Base-by-base conservation (phyloP, 2,888 invertebrate genomes). In the Thelaira solivaga region DNA sequence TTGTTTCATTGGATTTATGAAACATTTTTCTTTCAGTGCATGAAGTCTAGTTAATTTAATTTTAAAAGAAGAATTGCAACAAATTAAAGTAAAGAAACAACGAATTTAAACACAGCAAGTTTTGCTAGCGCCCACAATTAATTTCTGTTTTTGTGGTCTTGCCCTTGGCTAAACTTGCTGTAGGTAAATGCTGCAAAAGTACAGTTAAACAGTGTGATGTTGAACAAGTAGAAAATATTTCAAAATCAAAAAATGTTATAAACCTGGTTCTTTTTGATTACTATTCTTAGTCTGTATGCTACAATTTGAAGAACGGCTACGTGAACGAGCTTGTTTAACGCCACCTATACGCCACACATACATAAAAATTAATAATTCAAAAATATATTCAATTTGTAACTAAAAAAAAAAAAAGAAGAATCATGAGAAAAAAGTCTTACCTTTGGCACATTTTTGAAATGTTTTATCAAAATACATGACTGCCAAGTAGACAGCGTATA, bases 401-500 rank as follows among this genome's bases (percentile, higher is more conserved):
- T 0, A 8, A 16, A 1, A 26, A 8, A 43, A 0, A 1, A n/a
- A 83, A n/a, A n/a, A n/a, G n/a, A n/a, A n/a, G n/a, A n/a, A n/a
- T n/a, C n/a, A n/a, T n/a, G n/a, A n/a, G n/a, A n/a, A n/a, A n/a
- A n/a, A n/a, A n/a, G n/a, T n/a, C 85, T 82, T 89, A 92, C 93
- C 92, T 91, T 93, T 93, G 55, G 94, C 93, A 87, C 94, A 95
- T 85, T 92, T 93, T 86, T 96, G 95, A 86, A 95, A 95, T 24
- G 94, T 92, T 87, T 95, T 95, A 86, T 96, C 95, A 82, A 92
- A 93, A 89, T 93, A 93, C 93, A 93, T 93, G 82, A 94, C 93
- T 77, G 93, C 92, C 83, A 95, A 93, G 87, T 95, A 96, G 65
- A 94, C 93, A 79, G 93, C 93, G 88, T 96, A 96, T 43, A 95